Evolutionary conservation across 2,113 vertebrate species (phyloP), one percentile per base, ranked within the genome.

Genomic region (Tenebrosternarchus preto): DNA sequence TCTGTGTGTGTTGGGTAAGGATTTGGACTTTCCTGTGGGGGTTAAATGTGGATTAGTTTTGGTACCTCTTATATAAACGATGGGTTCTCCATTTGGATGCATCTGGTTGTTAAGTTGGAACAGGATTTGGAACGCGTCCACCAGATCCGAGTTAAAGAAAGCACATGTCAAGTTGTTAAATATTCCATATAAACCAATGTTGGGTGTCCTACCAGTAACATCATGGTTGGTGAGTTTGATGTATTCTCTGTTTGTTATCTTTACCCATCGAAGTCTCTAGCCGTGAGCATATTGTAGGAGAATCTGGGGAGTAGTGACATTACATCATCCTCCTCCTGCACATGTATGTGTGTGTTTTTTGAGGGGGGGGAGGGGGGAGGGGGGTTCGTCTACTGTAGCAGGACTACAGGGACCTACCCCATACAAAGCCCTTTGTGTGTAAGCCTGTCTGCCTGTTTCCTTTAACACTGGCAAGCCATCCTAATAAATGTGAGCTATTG

Each of bases 361-460:
- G 46, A 31, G 53, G 19, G 11, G 16, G 39, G 6, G 71, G 17
- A 3, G 29, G 74, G 63, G 74, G 60, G 55, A 11, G 22, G 15
- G 53, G 36, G 66, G 22, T n/a, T n/a, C 20, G 64, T 68, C 70
- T 73, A 50, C 53, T 75, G 33, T 46, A 24, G 63, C 36, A 15
- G 16, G 15, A 12, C 63, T 73, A 61, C 46, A 9, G n/a, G 59
- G 71, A 80, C 69, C 25, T 50, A 46, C 16, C 68, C 39, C 76
- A 78, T 70, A 79, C 43, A 59, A 64, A 76, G 16, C 57, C 12
- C 56, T 24, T 11, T 15, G 29, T 67, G 83, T 50, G 19, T 50
- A 61, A 17, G 61, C 53, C 17, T 33, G 7, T 22, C 33, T 16
- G 15, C 55, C 39, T 29, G 17, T 60, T 69, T 71, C 60, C 63